Evolutionary conservation across 2,888 invertebrate genomes (phyloP).

Genomic region (Cephalotes varians): DNA sequence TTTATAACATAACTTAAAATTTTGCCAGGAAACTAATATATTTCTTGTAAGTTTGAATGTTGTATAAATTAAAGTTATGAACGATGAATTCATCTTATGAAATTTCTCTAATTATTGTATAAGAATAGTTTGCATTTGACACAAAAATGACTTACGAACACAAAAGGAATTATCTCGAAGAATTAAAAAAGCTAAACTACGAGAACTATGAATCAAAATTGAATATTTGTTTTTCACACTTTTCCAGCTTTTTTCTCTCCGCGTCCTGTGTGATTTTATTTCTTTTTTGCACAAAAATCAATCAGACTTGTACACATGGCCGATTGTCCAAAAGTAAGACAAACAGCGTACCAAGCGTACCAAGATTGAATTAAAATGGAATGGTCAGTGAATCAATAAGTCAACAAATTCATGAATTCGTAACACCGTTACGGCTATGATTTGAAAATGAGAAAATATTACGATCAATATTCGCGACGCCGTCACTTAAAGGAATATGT

Average conservation of each 20-base stretch:
- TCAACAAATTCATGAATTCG: slow-evolving; percentile 71
- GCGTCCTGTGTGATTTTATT: slow-evolving; percentile 6
- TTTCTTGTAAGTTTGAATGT: background rate
- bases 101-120: no score
- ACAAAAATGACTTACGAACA: slow-evolving; percentile 9
- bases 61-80: slow-evolving; percentile 1
- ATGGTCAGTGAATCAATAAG: slow-evolving; percentile 70
- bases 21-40: background rate
- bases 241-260: slow-evolving; percentile 12
- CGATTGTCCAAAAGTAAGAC: slow-evolving; percentile 71
- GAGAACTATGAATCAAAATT: slow-evolving; percentile 37
- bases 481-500: slow-evolving; percentile 55
- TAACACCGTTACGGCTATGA: slow-evolving; percentile 66
- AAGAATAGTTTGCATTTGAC: background rate
- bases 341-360: slow-evolving; percentile 57
- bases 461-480: slow-evolving; percentile 53
- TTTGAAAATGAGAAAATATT: slow-evolving; percentile 65
- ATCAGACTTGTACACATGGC: slow-evolving; percentile 65
- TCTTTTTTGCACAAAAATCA: slow-evolving; percentile 53
- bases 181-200: slow-evolving; percentile 25
- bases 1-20: background rate
- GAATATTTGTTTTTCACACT: slow-evolving; percentile 46
- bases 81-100: background rate
- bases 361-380: slow-evolving; percentile 74
- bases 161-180: background rate